Conservation (phyloP, 2,888 invertebrate genomes). For the Branchipolynoe longqiensis region DNA sequence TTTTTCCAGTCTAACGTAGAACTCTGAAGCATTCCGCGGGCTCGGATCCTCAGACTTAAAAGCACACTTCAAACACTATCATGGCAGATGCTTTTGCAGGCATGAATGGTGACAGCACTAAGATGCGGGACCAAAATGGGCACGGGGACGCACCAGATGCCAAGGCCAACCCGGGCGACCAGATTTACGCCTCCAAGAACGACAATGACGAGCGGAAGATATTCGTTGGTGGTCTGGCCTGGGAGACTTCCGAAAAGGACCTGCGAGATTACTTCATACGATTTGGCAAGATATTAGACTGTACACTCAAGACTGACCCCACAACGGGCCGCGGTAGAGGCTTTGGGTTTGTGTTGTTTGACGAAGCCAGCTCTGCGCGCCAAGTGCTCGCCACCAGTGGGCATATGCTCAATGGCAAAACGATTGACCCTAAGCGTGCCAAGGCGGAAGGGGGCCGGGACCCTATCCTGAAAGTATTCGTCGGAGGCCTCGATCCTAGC, state of each 20-base stretch:
- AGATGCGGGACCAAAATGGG: slow-evolving; percentile 47
- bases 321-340: slow-evolving; percentile 96
- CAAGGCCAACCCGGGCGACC: slow-evolving; percentile 61
- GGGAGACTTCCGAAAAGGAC: slow-evolving; percentile 99
- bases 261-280: slow-evolving; percentile 95
- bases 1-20: slow-evolving; percentile 26
- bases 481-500: slow-evolving; percentile 95
- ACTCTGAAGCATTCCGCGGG: slow-evolving; percentile 52
- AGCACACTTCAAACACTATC: slow-evolving; percentile 19
- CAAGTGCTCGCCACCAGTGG: slow-evolving; percentile 68
- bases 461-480: slow-evolving; percentile 91
- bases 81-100: slow-evolving; percentile 53
- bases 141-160: slow-evolving; percentile 20
- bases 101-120: slow-evolving; percentile 44
- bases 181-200: slow-evolving; percentile 68
- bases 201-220: slow-evolving; percentile 87
- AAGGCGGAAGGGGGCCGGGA: slow-evolving; percentile 91
- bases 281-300: slow-evolving; percentile 96
- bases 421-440: slow-evolving; percentile 97
- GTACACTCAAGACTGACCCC: slow-evolving; percentile 97
- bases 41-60: slow-evolving; percentile 35
- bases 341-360: slow-evolving; percentile 98
- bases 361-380: slow-evolving; percentile 85
- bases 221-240: slow-evolving; percentile 98
- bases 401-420: slow-evolving; percentile 96